These are phyloP conservation scores for Trypoxylus dichotomus DNA, from an alignment of 1,140 invertebrate species.

Conservation along the genomic window DNA sequence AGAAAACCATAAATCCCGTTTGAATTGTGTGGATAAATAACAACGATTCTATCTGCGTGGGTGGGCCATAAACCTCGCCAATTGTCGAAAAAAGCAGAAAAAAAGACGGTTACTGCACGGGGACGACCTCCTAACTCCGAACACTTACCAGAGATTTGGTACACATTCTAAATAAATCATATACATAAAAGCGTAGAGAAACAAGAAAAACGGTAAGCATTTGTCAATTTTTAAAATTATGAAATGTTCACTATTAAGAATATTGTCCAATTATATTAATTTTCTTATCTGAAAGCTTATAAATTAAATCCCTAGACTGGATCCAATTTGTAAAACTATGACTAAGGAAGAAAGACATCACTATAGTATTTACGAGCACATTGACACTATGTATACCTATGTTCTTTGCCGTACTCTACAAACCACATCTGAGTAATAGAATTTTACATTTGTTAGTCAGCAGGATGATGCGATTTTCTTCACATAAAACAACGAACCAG, in stretches of 20 bases:
- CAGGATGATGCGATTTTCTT: too few species aligned
- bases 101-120: background rate
- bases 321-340: too few species aligned
- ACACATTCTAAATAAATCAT: too few species aligned
- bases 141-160: background rate
- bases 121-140: background rate
- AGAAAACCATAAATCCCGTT: background rate
- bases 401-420: background rate
- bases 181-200: too few species aligned
- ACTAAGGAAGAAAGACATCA: too few species aligned
- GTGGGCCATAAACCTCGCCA: background rate
- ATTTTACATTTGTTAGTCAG: too few species aligned
- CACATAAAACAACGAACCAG: too few species aligned
- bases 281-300: background rate
- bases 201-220: background rate
- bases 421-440: too few species aligned
- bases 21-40: background rate
- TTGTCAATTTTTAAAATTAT: background rate
- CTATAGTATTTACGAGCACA: too few species aligned
- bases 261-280: too few species aligned
- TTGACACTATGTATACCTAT: background rate
- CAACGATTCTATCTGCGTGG: background rate
- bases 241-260: too few species aligned
- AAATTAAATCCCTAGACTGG: background rate
- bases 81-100: conserved; percentile 6